A percentile compares a stretch with the other conserved stretches of the same genome.
Conservation (phyloP, 2,888 invertebrate genomes). For the Cotesia congregata region DNA sequence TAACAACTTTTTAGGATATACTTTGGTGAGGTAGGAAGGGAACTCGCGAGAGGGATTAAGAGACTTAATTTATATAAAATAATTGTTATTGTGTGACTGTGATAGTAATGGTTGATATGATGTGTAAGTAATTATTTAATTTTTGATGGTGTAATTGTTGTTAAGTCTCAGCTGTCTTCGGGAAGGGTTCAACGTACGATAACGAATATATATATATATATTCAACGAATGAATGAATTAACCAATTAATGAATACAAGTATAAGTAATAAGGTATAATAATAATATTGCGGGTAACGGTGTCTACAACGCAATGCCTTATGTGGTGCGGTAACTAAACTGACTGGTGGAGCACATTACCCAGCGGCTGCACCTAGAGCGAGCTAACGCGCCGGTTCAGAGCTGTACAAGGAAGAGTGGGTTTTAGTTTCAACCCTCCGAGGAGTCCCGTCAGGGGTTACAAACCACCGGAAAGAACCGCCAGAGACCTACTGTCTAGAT, state of each 20-base stretch:
- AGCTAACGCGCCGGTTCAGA: constrained; percentile 46
- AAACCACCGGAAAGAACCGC: constrained; percentile 9
- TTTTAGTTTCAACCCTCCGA: constrained; percentile 32
- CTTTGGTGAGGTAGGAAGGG: too few species aligned
- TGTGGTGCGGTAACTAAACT: constrained; percentile 71
- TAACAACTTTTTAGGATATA: too few species aligned
- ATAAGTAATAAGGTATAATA: constrained; percentile 57
- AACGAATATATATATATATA: constrained; percentile 43
- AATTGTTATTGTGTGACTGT: too few species aligned
- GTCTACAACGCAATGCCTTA: constrained; percentile 70
- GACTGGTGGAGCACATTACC: constrained; percentile 57
- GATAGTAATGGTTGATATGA: neutral
- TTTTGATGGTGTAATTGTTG: neutral
- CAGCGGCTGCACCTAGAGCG: constrained; percentile 55
- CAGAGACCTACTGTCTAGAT: constrained; percentile 4
- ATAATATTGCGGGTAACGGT: constrained; percentile 70
- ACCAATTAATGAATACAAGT: constrained; percentile 55
- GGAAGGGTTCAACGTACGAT: constrained; percentile 48
- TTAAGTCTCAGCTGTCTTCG: neutral
- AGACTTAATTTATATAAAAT: too few species aligned
- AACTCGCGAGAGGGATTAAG: too few species aligned
- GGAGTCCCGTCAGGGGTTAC: constrained; percentile 15
- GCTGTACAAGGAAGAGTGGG: constrained; percentile 31
- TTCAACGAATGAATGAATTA: constrained; percentile 51
- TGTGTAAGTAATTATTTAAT: neutral